These are phyloP conservation scores for Mylabris phalerata DNA, from an alignment of 1,140 invertebrate genomes.

Conservation along the genomic window DNA sequence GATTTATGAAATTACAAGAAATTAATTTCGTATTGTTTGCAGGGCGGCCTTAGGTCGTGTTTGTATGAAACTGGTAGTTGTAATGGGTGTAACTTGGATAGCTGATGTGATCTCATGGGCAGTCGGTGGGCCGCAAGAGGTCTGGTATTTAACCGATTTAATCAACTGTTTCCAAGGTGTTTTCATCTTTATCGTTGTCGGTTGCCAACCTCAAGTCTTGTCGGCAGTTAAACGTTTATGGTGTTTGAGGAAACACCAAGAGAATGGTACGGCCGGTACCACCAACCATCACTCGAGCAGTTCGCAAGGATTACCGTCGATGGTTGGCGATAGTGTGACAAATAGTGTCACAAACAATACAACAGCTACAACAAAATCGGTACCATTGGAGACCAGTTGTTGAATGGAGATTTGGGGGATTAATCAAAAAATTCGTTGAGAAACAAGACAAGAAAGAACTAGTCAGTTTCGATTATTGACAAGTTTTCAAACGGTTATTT, in stretches of 20 bases:
- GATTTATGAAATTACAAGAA: too few species aligned
- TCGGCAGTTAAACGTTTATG: constrained; percentile 59
- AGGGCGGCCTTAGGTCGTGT: constrained; percentile 70
- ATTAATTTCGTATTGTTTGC: constrained; percentile 31
- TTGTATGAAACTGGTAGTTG: constrained; percentile 75
- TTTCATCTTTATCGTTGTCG: constrained; percentile 83
- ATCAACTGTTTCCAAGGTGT: constrained; percentile 80
- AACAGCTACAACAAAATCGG: constrained; percentile 35
- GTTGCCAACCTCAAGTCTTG: constrained; percentile 77
- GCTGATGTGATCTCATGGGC: constrained; percentile 70
- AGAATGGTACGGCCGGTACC: constrained; percentile 46
- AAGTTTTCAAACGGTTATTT: too few species aligned
- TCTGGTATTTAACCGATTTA: constrained; percentile 74
- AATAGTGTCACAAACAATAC: constrained; percentile 38
- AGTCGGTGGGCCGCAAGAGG: constrained; percentile 65
- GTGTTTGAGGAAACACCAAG: constrained; percentile 51
- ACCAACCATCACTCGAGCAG: constrained; percentile 54
- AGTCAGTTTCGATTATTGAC: too few species aligned
- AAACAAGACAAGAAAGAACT: too few species aligned
- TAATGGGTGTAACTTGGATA: constrained; percentile 81
- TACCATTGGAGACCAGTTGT: constrained; percentile 52
- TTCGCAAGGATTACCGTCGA: constrained; percentile 69
- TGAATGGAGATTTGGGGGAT: constrained; percentile 29
- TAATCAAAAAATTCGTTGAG: not conserved
- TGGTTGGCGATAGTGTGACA: constrained; percentile 57